A percentile compares a stretch with the other conserved stretches of the same genome.
phyloP scores from a whole-genome alignment of 1,140 invertebrate species.

The Chironomus tepperi region DNA sequence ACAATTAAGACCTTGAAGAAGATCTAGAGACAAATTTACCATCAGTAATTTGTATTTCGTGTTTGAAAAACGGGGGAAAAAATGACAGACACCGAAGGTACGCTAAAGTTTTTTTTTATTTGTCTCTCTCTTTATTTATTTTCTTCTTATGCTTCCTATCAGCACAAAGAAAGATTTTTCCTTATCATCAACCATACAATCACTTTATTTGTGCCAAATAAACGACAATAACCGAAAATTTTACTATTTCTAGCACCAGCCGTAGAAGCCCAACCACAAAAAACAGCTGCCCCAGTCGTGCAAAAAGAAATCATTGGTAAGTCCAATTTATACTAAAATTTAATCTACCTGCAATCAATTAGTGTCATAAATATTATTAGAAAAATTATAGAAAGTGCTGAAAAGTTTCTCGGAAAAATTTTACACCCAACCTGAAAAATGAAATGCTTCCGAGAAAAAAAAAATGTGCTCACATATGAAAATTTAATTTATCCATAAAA shows the following conservation, averaged over 20 bases:
- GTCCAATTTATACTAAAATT: neutral
- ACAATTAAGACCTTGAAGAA: neutral
- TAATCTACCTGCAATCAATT: neutral
- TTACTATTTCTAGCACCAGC: constrained; percentile 16
- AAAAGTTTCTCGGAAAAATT: neutral
- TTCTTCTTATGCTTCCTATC: neutral
- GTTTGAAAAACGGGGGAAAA: constrained; percentile 22
- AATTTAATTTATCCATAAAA: neutral
- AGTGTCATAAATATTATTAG: neutral
- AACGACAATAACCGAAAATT: neutral
- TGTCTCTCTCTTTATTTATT: neutral
- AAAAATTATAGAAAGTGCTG: neutral
- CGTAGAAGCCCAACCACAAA: neutral
- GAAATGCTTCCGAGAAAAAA: neutral
- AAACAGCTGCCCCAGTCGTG: neutral
- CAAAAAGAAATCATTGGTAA: constrained; percentile 20
- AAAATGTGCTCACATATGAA: constrained; percentile 1
- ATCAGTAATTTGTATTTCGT: constrained; percentile 16
- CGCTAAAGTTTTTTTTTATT: neutral
- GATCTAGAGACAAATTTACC: constrained; percentile 1
- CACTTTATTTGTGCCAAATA: neutral
- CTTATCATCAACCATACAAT: constrained; percentile 1
- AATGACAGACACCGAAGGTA: constrained; percentile 22
- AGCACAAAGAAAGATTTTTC: neutral
- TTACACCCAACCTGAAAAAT: constrained; percentile 14